phyloP scores from a whole-genome alignment of 2,797 vertebrate species.

The Lepilemur septentrionalis region DNA sequence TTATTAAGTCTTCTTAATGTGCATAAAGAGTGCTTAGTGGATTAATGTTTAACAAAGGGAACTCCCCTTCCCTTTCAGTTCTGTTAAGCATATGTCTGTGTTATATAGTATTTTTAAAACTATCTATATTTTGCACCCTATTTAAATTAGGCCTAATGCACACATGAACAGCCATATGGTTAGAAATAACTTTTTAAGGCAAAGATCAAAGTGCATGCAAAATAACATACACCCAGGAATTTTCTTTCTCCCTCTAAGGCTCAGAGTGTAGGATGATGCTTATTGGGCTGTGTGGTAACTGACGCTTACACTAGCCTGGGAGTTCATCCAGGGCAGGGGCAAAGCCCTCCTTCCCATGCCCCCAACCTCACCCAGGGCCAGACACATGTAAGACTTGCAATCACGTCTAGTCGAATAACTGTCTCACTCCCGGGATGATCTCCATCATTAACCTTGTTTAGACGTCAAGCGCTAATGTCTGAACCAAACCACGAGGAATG shows the following conservation, averaged over 20 bases:
- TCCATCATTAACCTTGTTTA: constrained; percentile 31
- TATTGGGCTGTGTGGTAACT: not conserved
- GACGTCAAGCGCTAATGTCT: constrained; percentile 29
- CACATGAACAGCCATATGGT: constrained; percentile 30
- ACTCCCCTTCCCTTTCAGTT: constrained; percentile 65
- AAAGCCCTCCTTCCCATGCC: not conserved
- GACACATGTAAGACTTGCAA: not conserved
- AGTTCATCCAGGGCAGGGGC: not conserved
- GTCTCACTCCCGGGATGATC: not conserved
- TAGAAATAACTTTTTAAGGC: constrained; percentile 55
- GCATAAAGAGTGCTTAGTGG: not conserved
- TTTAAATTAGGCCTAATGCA: constrained; percentile 57
- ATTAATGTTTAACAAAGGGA: constrained; percentile 60
- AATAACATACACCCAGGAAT: not conserved
- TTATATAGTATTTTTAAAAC: not conserved
- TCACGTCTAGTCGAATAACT: not conserved
- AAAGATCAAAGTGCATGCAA: constrained; percentile 21
- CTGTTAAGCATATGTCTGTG: constrained; percentile 16
- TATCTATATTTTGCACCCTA: constrained; percentile 29
- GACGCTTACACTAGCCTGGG: not conserved
- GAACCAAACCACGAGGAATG: constrained; percentile 36
- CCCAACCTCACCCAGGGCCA: not conserved
- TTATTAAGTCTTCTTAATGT: constrained; percentile 38
- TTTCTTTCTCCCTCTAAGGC: not conserved
- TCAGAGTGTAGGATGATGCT: not conserved